Conservation (phyloP, 1,140 invertebrate genomes). For the Penaeus vannamei region DNA sequence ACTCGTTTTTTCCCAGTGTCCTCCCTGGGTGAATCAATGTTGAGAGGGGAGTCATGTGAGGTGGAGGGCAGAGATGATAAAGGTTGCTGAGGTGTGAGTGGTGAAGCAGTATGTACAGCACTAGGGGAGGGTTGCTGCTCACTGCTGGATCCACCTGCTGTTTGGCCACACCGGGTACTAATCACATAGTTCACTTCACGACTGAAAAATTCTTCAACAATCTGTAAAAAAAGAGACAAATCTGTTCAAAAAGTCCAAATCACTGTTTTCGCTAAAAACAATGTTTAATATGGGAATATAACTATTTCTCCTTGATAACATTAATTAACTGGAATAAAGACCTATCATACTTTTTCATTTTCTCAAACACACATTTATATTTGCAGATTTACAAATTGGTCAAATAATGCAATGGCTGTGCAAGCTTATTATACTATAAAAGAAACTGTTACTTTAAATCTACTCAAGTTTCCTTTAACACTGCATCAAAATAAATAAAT, state of each 20-base stretch:
- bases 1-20: slow-evolving; percentile 58
- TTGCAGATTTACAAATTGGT: too few relatives aligned
- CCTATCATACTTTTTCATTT: too few relatives aligned
- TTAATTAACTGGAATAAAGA: too few relatives aligned
- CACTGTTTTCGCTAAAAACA: too few relatives aligned
- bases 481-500: too few relatives aligned
- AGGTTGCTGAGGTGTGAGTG: slow-evolving; percentile 57
- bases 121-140: slow-evolving; percentile 60
- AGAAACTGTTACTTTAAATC: too few relatives aligned
- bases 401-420: too few relatives aligned
- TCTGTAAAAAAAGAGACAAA: slow-evolving; percentile 25
- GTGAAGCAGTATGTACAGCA: slow-evolving; percentile 36
- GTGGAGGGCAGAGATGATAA: slow-evolving; percentile 53
- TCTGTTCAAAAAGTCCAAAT: background rate
- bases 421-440: too few relatives aligned
- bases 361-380: too few relatives aligned
- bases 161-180: slow-evolving; percentile 27
- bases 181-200: slow-evolving; percentile 63
- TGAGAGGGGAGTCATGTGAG: slow-evolving; percentile 59
- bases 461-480: too few relatives aligned
- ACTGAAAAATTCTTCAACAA: slow-evolving; percentile 62
- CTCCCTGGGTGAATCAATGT: slow-evolving; percentile 54
- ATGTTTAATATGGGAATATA: too few relatives aligned
- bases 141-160: slow-evolving; percentile 53
- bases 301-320: too few relatives aligned